phyloP scores from a whole-genome alignment of 2,797 vertebrate species.

The Diceros bicornis region DNA sequence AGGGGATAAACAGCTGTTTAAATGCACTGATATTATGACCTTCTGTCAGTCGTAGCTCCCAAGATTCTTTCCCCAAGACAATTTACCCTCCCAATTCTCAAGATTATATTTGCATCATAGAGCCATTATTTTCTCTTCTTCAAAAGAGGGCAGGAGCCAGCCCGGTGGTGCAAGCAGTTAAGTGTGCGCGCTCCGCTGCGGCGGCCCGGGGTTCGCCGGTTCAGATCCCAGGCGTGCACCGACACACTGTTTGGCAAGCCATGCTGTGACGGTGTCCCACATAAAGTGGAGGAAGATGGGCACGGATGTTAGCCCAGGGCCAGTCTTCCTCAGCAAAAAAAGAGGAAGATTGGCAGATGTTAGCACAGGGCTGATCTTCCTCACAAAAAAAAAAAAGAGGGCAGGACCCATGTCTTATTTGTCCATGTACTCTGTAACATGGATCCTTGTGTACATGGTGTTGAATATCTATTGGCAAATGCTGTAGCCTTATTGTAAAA shows the following conservation, averaged over 20 bases:
- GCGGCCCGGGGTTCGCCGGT: too few species aligned
- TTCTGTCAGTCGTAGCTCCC: conserved; percentile 18
- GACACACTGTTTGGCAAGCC: too few species aligned
- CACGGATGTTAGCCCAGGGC: too few species aligned
- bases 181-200: too few species aligned
- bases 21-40: conserved; percentile 26
- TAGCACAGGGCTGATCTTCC: too few species aligned
- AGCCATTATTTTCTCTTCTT: not conserved
- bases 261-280: too few species aligned
- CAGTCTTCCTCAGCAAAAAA: too few species aligned
- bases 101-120: conserved; percentile 15
- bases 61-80: conserved; percentile 15
- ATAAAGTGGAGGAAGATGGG: too few species aligned
- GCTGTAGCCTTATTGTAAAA: not conserved
- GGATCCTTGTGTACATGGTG: not conserved
- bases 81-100: conserved; percentile 11
- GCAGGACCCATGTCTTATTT: not conserved
- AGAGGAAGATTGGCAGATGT: too few species aligned
- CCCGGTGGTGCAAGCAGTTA: too few species aligned
- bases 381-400: not conserved
- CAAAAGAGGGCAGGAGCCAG: not conserved
- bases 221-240: too few species aligned
- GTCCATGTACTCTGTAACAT: not conserved
- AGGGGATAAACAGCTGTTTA: conserved; percentile 11
- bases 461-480: not conserved